Evolutionary conservation across 2,797 vertebrate genomes (phyloP), one percentile per base, ranked within the genome.

Genomic region (Kryptolebias ocellatus): DNA sequence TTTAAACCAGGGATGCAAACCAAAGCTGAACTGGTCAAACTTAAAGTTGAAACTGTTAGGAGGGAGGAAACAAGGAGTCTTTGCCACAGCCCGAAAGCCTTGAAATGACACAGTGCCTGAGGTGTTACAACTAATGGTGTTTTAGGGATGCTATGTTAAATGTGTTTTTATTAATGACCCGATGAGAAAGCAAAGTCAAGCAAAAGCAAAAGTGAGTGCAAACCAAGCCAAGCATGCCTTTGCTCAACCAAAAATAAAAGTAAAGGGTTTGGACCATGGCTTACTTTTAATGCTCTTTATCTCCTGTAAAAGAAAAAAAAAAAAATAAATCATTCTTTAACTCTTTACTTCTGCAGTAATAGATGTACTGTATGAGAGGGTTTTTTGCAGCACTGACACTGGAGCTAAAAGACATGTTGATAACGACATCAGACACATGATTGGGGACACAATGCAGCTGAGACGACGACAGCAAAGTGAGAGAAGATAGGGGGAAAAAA

Each of bases 231-330:
- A 90, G 90, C 94, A 94, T 95, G 93, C 91, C 88, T 90, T 90
- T 90, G 81, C 83, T 83, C 83, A 71, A 64, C 55, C 5, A 60
- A 64, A 53, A 72, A 58, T 20, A 71, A 81, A 70, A 69, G 58
- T 31, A 60, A 87, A 74, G 59, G 86, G 71, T 90, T 90, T 92
- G 87, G 90, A 93, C 80, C 86, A 90, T 87, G 86, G 89, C 94
- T 95, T 95, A 95, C 94, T 94, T 95, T 95, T 94, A 95, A 93
- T 94, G 93, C 90, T 95, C 94, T 94, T 94, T 95, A 92, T 95
- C 93, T 94, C 94, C 94, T 95, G 94, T 91, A 92, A 94, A 94
- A 92, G 92, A 93, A 93, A 90, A 62, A 71, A 61, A 90, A 92
- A 83, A 89, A 89, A 88, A 94, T 60, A 83, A 90, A 93, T 94